Conservation (phyloP, 2,113 vertebrate genomes). For the Symphodus melops region DNA sequence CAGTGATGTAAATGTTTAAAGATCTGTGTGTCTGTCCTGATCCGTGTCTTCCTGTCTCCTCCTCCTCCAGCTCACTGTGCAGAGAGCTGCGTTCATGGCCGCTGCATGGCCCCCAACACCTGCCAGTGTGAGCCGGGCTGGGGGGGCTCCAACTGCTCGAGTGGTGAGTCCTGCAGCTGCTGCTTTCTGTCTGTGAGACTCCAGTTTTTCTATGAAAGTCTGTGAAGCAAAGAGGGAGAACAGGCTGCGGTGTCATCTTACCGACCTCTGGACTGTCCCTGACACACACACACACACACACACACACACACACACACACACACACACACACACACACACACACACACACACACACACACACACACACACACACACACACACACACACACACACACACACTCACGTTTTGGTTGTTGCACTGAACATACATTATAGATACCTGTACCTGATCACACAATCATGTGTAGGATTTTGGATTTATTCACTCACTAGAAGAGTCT, state of each 20-base stretch:
- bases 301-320: neutral
- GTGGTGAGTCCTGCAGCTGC: constrained; percentile 95
- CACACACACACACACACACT: too few species aligned
- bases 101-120: constrained; percentile 96
- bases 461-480: too few species aligned
- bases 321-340: neutral
- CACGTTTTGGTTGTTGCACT: too few species aligned
- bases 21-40: neutral
- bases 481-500: too few species aligned
- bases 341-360: too few species aligned
- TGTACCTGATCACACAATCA: too few species aligned
- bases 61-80: constrained; percentile 89
- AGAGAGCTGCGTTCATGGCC: constrained; percentile 96
- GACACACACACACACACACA: neutral
- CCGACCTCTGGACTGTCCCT: constrained; percentile 3
- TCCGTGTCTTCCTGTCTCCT: constrained; percentile 58
- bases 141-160: constrained; percentile 97
- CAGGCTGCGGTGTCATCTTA: constrained; percentile 44
- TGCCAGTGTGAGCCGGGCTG: constrained; percentile 99
- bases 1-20: too few species aligned
- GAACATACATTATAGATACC: too few species aligned
- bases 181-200: constrained; percentile 73
- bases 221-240: constrained; percentile 43
- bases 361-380: too few species aligned
- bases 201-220: constrained; percentile 56